phyloP scores from a whole-genome alignment of 2,113 vertebrate genomes.

The Heteronetta atricapilla region DNA sequence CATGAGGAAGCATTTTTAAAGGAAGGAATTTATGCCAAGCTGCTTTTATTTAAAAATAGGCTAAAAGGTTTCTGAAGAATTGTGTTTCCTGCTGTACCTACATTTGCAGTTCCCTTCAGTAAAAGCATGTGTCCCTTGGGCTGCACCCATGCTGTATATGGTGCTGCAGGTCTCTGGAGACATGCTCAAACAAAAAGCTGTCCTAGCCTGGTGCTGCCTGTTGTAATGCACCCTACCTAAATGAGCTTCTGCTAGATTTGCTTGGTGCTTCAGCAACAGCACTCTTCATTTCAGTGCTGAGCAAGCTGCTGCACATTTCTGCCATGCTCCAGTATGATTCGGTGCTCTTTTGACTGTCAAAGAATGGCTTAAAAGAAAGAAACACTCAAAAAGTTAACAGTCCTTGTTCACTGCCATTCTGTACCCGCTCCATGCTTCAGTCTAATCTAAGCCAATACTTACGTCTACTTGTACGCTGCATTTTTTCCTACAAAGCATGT shows the following conservation, averaged over 20 bases:
- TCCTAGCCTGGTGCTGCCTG: not conserved
- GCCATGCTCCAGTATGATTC: not conserved
- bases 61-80: not conserved
- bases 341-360: constrained; percentile 47
- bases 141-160: not conserved
- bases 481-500: constrained; percentile 9
- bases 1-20: not conserved
- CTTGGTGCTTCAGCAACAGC: not conserved
- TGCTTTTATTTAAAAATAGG: not conserved
- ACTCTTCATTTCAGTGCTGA: constrained; percentile 6
- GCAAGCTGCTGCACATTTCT: constrained; percentile 26
- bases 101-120: not conserved
- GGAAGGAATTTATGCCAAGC: not conserved
- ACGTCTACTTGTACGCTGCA: not conserved
- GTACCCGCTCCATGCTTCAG: not conserved
- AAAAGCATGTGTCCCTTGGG: not conserved
- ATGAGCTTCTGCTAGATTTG: not conserved
- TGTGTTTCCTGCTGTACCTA: not conserved
- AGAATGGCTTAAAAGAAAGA: constrained; percentile 46
- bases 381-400: constrained; percentile 40
- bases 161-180: not conserved
- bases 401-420: not conserved
- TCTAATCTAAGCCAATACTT: constrained; percentile 7
- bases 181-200: not conserved
- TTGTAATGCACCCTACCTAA: not conserved